phyloP scores from a whole-genome alignment of 2,888 invertebrate genomes.

The Meloe dianella region DNA sequence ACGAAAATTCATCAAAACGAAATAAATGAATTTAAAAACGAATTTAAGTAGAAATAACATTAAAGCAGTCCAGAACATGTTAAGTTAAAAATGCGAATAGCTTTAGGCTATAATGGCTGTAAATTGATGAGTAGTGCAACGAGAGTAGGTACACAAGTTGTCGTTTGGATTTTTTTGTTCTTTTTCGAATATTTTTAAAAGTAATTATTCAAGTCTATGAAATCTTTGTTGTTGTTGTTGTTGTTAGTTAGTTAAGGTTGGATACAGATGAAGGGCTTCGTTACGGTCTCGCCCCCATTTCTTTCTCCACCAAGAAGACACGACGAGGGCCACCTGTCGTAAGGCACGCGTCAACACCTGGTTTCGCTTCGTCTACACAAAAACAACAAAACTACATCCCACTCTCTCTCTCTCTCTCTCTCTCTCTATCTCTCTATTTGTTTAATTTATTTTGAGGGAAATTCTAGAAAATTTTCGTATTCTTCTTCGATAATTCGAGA shows the following conservation, averaged over 20 bases:
- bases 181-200: background rate
- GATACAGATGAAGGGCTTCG: slow-evolving; percentile 24
- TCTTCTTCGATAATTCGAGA: too few species aligned
- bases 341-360: slow-evolving; percentile 33
- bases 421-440: background rate
- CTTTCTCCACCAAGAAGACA: background rate
- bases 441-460: background rate
- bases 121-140: background rate
- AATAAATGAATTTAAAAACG: background rate
- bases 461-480: too few species aligned
- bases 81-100: background rate
- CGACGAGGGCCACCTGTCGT: slow-evolving; percentile 30
- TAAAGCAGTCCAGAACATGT: background rate
- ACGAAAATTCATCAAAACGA: background rate
- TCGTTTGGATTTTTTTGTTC: background rate
- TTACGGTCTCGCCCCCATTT: slow-evolving; percentile 18
- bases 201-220: background rate
- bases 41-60: background rate
- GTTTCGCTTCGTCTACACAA: slow-evolving; percentile 19
- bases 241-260: slow-evolving; percentile 16
- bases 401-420: too few species aligned
- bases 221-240: background rate
- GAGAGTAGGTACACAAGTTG: background rate
- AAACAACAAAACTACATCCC: background rate
- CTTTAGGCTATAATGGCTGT: slow-evolving; percentile 3